Conservation (phyloP, 2,113 vertebrate genomes). For the Paramisgurnus dabryanus region DNA sequence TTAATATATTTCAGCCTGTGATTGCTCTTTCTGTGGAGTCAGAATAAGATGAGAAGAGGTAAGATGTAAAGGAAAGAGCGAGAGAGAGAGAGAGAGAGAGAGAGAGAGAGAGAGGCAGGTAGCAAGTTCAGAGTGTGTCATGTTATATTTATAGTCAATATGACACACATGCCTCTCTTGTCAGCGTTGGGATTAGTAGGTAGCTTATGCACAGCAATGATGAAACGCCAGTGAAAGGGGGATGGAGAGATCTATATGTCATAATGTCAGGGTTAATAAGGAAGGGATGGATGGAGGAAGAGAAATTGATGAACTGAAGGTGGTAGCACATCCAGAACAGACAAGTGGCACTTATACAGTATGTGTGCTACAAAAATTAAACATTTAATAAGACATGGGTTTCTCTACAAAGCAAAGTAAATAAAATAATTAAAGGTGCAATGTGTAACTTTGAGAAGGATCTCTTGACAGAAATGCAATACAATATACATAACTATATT, state of each 20-base stretch:
- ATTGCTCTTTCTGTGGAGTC: slow-evolving; percentile 62
- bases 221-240: slow-evolving; percentile 32
- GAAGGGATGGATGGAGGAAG: slow-evolving; percentile 11
- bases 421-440: too few relatives aligned
- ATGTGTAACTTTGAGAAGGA: too few relatives aligned
- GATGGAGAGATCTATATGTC: slow-evolving; percentile 1
- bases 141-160: slow-evolving; percentile 83
- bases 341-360: too few relatives aligned
- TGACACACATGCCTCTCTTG: slow-evolving; percentile 75
- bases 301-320: neutral
- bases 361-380: too few relatives aligned
- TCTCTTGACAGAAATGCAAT: too few relatives aligned
- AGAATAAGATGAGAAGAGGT: slow-evolving; percentile 60
- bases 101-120: slow-evolving; percentile 44
- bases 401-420: too few relatives aligned
- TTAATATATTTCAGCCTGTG: slow-evolving; percentile 48
- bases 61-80: slow-evolving; percentile 55
- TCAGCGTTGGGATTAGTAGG: slow-evolving; percentile 74
- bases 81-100: slow-evolving; percentile 31
- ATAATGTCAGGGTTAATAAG: slow-evolving; percentile 36
- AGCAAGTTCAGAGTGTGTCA: slow-evolving; percentile 76
- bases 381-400: too few relatives aligned
- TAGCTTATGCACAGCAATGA: slow-evolving; percentile 52
- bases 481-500: too few relatives aligned
- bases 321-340: neutral